Base-by-base conservation (phyloP, 1,140 invertebrate species). In the Hestina assimilis region DNA sequence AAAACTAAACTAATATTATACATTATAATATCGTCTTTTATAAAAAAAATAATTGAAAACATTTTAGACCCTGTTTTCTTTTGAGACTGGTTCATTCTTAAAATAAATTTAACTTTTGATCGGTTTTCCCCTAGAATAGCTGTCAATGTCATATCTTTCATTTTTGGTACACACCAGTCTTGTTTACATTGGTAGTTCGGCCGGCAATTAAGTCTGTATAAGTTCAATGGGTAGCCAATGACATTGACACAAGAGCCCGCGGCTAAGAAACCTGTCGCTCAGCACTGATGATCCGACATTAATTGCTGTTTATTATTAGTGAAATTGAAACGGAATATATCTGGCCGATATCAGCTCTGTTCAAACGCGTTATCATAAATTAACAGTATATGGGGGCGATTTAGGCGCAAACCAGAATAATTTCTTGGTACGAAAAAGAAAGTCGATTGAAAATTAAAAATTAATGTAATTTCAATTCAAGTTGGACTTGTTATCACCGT, bases 231-330 rank as follows among this genome's bases (percentile, higher is more conserved):
- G 42, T 51, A 51, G 51, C 19, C 43, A 73, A 59, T 79, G 71
- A 66, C 64, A 78, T 74, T 79, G 75, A 50, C 59, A 62, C 57
- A 41, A 66, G 41, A 55, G 63, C 72, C 63, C 50, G 58, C 48
- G 63, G 69, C 69, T 29, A 23, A 56, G 43, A 61, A 74, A 66
- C 66, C 55, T 58, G 64, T 66, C 51, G 26, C 52, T 62, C 56
- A 53, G 48, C 43, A 65, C 45, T 47, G 63, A 48, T 43, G 24
- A 59, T 56, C 41, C 55, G 51, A 63, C 53, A 63, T 64, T 71
- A 64, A 73, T 63, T 55, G 45, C 43, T 43, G 42, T 58, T 48
- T 52, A 65, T 48, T 47, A 43, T 31, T 45, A 40, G 55, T 58
- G 55, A 58, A 58, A 58, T 45, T 58, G 14, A 58, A 43, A n/a